Conservation (phyloP, 2,797 vertebrate species). For the Natrix natrix region DNA sequence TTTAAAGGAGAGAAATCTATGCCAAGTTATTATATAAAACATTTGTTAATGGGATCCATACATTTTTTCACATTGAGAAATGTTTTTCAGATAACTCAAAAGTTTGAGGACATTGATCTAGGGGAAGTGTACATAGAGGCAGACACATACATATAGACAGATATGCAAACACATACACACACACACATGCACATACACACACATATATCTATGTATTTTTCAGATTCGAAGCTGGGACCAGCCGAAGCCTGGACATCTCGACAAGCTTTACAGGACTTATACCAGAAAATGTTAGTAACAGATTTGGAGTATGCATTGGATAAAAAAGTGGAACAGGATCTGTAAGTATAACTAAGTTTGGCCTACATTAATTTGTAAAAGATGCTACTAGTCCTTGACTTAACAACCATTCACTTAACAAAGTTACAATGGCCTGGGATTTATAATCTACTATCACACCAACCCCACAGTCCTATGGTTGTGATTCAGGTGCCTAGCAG, state of each 20-base stretch:
- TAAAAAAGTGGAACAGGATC: constrained; percentile 99
- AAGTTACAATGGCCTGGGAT: neutral
- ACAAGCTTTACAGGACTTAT: constrained; percentile 96
- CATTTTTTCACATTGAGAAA: neutral
- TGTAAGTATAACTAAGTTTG: constrained; percentile 79
- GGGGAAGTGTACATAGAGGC: neutral
- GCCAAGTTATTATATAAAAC: neutral
- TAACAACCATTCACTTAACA: neutral
- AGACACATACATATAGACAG: neutral
- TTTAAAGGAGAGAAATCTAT: neutral
- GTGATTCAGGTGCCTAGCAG: neutral
- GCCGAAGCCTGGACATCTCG: constrained; percentile 99
- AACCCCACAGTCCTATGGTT: neutral
- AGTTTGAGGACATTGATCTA: neutral
- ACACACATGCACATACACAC: neutral
- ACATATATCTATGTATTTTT: neutral
- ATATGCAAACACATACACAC: neutral
- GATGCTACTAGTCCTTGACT: neutral
- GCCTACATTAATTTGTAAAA: constrained; percentile 10
- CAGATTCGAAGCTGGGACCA: constrained; percentile 93
- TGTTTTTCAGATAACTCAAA: neutral
- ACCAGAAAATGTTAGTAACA: constrained; percentile 99
- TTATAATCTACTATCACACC: neutral
- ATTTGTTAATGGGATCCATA: neutral
- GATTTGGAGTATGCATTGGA: constrained; percentile 98